Conservation (phyloP, 2,113 vertebrate species). For the Cavia aperea region DNA sequence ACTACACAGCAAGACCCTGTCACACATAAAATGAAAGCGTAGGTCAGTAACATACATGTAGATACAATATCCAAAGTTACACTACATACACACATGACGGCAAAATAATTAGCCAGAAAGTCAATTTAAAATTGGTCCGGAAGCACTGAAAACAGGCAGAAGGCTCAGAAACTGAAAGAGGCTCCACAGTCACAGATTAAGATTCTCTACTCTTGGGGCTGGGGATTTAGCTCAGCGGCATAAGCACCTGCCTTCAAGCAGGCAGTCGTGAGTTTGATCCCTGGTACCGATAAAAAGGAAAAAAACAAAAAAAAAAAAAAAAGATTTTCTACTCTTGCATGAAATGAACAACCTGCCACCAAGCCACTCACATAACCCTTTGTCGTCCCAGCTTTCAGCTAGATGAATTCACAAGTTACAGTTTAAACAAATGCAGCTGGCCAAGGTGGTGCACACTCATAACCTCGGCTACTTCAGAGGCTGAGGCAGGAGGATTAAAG, state of each 20-base stretch:
- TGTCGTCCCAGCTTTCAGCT: background rate
- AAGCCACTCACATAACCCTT: background rate
- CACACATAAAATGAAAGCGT: background rate
- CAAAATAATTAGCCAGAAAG: background rate
- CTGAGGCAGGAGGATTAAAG: background rate
- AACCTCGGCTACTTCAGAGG: background rate
- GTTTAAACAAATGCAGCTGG: background rate
- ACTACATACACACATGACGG: background rate
- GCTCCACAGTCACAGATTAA: background rate
- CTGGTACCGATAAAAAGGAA: no score
- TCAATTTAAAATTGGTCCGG: background rate
- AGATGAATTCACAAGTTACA: background rate
- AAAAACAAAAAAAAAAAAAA: no score
- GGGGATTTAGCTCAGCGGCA: no score
- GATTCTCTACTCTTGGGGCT: background rate
- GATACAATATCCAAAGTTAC: background rate
- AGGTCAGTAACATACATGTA: background rate
- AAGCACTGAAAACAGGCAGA: background rate
- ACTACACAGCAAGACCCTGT: no score
- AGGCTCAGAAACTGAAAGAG: background rate
- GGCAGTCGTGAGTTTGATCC: no score
- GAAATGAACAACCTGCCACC: background rate
- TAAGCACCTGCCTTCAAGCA: no score
- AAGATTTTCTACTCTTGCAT: background rate
- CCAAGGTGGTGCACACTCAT: background rate